Conservation (phyloP, 2,113 vertebrate species). For the Calonectris borealis region DNA sequence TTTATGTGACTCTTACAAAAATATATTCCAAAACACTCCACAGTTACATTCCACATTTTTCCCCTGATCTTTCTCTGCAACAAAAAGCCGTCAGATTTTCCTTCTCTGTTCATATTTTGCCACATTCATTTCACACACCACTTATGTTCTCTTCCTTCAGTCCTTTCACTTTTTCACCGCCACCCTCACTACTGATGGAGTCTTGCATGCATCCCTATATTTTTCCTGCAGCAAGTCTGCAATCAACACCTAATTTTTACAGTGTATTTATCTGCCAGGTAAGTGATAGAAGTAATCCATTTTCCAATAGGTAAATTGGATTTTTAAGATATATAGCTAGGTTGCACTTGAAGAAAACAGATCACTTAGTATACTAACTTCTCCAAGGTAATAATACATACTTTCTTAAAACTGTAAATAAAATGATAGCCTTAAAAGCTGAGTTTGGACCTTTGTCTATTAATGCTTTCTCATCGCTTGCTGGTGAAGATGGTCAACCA, state of each 20-base stretch:
- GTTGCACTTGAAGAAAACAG: not conserved
- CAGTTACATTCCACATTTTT: not conserved
- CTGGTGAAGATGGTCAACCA: constrained; percentile 73
- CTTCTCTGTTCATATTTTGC: not conserved
- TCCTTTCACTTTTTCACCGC: not conserved
- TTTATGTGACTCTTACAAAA: not conserved
- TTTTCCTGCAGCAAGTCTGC: not conserved
- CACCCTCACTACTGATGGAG: not conserved
- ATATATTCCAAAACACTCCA: not conserved
- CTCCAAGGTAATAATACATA: not conserved
- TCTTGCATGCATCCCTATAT: not conserved
- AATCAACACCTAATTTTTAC: not conserved
- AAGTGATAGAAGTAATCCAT: not conserved
- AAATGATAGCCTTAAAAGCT: constrained; percentile 20
- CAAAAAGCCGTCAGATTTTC: not conserved
- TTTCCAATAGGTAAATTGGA: not conserved
- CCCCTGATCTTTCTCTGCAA: not conserved
- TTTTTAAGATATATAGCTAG: not conserved
- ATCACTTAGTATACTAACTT: not conserved
- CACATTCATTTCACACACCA: not conserved
- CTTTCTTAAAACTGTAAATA: constrained; percentile 10
- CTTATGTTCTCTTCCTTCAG: not conserved
- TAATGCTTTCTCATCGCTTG: constrained; percentile 32
- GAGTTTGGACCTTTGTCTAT: constrained; percentile 36
- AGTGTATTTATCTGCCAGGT: constrained; percentile 13